A percentile compares a stretch with the other conserved stretches of the same genome.
These are phyloP conservation scores for Gymnocheta viridis DNA, from an alignment of 2,888 invertebrate species.

Conservation along the genomic window DNA sequence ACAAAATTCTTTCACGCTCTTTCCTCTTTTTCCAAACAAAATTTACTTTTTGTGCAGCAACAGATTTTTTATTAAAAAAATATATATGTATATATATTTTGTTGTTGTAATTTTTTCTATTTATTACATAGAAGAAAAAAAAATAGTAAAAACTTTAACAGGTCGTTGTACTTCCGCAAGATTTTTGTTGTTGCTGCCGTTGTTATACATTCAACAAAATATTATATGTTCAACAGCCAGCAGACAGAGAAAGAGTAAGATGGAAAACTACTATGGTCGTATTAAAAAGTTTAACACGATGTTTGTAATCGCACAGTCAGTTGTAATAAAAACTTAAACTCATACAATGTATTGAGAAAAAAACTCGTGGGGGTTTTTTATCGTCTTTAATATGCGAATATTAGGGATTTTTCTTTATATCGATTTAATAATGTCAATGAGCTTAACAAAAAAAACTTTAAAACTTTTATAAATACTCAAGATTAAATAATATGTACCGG, in stretches of 20 bases:
- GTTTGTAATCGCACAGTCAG: constrained; percentile 31
- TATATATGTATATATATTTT: neutral
- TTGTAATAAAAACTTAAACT: constrained; percentile 19
- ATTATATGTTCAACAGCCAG: constrained; percentile 20
- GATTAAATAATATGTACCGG: constrained; percentile 7
- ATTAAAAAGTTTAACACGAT: constrained; percentile 50
- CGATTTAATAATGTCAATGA: constrained; percentile 54
- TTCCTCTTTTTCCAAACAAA: constrained; percentile 20
- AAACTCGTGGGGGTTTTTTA: neutral
- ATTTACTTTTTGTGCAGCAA: constrained; percentile 15
- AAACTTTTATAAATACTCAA: constrained; percentile 1
- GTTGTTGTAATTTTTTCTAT: constrained; percentile 4
- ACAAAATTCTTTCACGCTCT: constrained; percentile 65
- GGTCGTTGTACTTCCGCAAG: constrained; percentile 68
- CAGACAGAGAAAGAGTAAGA: constrained; percentile 13
- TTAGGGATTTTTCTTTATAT: constrained; percentile 33
- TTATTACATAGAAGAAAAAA: constrained; percentile 4
- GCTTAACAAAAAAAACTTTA: constrained; percentile 6
- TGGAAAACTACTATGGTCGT: constrained; percentile 2
- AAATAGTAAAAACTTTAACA: constrained; percentile 60
- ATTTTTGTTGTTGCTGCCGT: constrained; percentile 33
- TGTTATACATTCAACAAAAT: constrained; percentile 26
- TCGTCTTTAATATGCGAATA: neutral
- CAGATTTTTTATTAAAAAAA: constrained; percentile 46
- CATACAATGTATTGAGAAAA: constrained; percentile 9